Base-by-base conservation (phyloP, 2,797 vertebrate genomes). In the Hypotaenidia philippensis region DNA sequence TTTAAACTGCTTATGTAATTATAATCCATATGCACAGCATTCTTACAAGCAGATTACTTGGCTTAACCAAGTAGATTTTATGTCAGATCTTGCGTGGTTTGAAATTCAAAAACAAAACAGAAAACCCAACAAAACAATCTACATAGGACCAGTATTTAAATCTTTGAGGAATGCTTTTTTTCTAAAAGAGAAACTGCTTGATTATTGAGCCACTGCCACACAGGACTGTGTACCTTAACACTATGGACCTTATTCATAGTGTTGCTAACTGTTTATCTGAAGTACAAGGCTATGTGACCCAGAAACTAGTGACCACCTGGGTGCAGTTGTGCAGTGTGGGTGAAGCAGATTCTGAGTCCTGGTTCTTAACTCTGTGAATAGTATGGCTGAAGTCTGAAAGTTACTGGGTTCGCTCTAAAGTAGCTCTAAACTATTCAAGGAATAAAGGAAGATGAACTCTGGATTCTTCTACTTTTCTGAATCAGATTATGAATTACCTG, bases 1-100 rank as follows among this genome's bases (percentile, higher is more conserved):
- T 83, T 29, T 8, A 69, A 80, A 87, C 79, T 68, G 18, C 44
- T 68, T 70, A 40, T 34, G 16, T 69, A 49, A 5, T 76, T 81
- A 19, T 27, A 52, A 45, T 82, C 55, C 36, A 49, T 64, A 26
- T 31, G 41, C 55, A 72, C 6, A 68, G 47, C 38, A 59, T 69
- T 91, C 69, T 81, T 89, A 72, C 20, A 63, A 92, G 56, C 56
- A 89, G 40, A 66, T 81, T 68, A 61, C n/a, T 86, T 88, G 75
- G 45, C 38, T 89, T 93, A 83, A 83, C 66, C 53, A 84, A 76
- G 41, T 41, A 55, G 52, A 49, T 55, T 61, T 80, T 63, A 45
- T 64, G 65, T 83, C 65, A 59, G 61, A 36, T 91, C 22, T 20
- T 40, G 29, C 55, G 61, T 69, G 34, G n/a, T 49, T 94, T 78